Base-by-base conservation (phyloP, 2,113 vertebrate species). In the Oryzias melastigma region DNA sequence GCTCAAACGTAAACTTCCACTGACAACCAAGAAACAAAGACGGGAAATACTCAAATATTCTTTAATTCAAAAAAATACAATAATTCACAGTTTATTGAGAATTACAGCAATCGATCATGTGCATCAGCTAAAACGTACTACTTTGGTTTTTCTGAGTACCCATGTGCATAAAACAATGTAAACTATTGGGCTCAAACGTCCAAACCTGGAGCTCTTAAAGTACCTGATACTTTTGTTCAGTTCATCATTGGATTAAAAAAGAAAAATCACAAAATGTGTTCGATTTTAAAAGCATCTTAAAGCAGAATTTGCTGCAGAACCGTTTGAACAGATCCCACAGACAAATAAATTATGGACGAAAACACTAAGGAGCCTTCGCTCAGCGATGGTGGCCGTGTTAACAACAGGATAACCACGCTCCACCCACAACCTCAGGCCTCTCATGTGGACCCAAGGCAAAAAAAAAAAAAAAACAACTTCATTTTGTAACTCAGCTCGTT, bases 31-130 rank as follows among this genome's bases (percentile, higher is more conserved):
- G 35, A 12, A 35, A 12, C 35, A 35, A 10, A 35, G 17, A n/a
- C 16, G 7, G 29, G 25, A 59, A 18, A 57, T 2, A n/a, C 1
- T 77, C 35, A 66, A 79, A 84, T 73, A 76, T 44, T 67, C 48
- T 88, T 88, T 86, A 80, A 79, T 85, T 77, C 18, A 19, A 65
- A 75, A 84, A 83, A 86, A 84, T 81, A 86, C 52, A 83, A 67
- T 63, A 78, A 83, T 90, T 89, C 87, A 89, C 85, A 88, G 83
- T 87, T 88, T 73, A 84, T 84, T 74, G 44, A 62, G 25, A 79
- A 78, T 77, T 80, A 78, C 68, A 79, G 68, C 75, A 87, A 52
- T 79, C n/a, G 77, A 52, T 68, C 63, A 65, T 57, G 55, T 68
- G 41, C 41, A 61, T 73, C 25, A 69, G 68, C 73, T 68, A 14